Conservation (phyloP, 92 coral and sea anemone species). For the Epizoanthus rinbou region DNA sequence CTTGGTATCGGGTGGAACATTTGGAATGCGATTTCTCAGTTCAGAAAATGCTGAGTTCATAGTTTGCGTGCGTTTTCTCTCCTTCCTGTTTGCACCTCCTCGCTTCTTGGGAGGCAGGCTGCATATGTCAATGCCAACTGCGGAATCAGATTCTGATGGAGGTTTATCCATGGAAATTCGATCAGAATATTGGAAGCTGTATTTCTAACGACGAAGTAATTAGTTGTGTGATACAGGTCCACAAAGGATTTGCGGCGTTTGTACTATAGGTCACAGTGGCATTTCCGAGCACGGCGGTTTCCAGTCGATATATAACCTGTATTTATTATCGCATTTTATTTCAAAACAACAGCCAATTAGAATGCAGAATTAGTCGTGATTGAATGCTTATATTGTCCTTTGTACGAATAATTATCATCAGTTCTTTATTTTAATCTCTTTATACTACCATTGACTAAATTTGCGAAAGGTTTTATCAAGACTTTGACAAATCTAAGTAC, state of each 20-base stretch:
- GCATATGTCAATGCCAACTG: constrained; percentile 9
- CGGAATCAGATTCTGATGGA: constrained; percentile 31
- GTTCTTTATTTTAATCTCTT: too few species aligned
- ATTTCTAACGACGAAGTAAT: not conserved
- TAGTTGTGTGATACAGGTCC: constrained; percentile 12
- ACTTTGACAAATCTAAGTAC: not conserved
- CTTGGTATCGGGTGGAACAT: constrained; percentile 96
- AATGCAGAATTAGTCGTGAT: constrained; percentile 1
- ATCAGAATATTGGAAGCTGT: constrained; percentile 24
- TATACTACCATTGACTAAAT: too few species aligned
- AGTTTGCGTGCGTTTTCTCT: constrained; percentile 89
- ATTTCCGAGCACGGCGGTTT: constrained; percentile 19
- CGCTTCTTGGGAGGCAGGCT: constrained; percentile 50
- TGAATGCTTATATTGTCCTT: constrained; percentile 30
- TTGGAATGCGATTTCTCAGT: constrained; percentile 92
- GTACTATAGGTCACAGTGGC: not conserved
- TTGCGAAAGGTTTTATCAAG: not conserved
- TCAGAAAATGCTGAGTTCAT: constrained; percentile 98
- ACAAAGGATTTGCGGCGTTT: not conserved
- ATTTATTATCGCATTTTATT: constrained; percentile 45
- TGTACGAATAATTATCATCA: not conserved
- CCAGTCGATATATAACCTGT: constrained; percentile 10
- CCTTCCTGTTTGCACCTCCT: constrained; percentile 87
- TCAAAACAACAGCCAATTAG: constrained; percentile 36
- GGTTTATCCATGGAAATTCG: constrained; percentile 43